Percentiles rank a stretch among this genome's conserved stretches.
Conservation (phyloP, 2,113 vertebrate genomes). For the Hassar affinis region DNA sequence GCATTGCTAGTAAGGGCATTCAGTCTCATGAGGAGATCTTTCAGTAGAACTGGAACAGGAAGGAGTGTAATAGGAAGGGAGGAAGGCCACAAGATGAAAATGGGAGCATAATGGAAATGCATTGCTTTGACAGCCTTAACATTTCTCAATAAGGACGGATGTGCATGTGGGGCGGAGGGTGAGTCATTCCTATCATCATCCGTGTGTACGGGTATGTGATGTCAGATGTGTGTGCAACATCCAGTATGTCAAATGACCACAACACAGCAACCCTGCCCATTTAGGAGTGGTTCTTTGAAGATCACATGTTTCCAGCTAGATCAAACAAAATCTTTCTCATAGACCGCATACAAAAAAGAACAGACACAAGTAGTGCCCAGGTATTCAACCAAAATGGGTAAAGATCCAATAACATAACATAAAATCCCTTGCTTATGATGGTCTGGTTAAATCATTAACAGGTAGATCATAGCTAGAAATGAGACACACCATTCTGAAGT, state of each 20-base stretch:
- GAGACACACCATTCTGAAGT: neutral
- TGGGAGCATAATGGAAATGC: constrained; percentile 13
- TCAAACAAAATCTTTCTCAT: neutral
- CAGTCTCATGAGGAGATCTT: constrained; percentile 6
- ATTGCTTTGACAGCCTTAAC: constrained; percentile 42
- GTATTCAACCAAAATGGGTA: neutral
- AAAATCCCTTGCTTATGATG: neutral
- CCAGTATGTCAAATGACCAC: constrained; percentile 6
- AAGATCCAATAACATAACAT: neutral
- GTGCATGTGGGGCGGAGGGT: neutral
- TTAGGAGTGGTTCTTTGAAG: neutral
- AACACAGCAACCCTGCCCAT: neutral
- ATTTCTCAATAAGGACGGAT: constrained; percentile 15
- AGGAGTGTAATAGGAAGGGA: constrained; percentile 35
- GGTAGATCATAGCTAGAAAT: neutral
- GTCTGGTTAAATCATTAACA: neutral
- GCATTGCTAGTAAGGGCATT: neutral
- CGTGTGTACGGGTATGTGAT: constrained; percentile 9
- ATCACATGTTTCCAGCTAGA: neutral
- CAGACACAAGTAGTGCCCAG: neutral
- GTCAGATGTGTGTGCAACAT: constrained; percentile 9
- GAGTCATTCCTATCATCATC: constrained; percentile 26
- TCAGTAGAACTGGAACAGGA: constrained; percentile 28
- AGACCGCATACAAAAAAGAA: neutral
- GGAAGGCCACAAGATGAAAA: constrained; percentile 11